Conservation (phyloP, 2,797 vertebrate species). For the Mormyrus hasselquistii region DNA sequence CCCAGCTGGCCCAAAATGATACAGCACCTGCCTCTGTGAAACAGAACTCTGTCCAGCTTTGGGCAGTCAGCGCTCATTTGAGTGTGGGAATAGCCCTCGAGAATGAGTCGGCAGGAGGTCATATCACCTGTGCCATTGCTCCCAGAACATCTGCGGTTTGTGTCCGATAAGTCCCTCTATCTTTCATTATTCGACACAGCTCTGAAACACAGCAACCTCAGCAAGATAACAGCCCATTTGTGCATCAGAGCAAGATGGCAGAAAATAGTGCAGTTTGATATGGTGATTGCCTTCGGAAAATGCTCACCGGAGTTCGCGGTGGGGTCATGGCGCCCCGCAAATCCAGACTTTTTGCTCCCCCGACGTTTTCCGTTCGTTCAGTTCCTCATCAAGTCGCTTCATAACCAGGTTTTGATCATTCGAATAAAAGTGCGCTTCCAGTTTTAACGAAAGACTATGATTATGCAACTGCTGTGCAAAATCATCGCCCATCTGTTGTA, state of each 20-base stretch:
- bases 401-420: neutral
- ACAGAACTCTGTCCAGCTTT: neutral
- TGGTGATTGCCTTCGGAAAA: neutral
- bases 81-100: neutral
- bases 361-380: neutral
- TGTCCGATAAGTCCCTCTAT: neutral
- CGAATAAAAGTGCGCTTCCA: neutral
- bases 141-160: neutral
- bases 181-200: neutral
- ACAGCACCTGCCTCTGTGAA: neutral
- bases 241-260: neutral
- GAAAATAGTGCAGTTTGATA: neutral
- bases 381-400: neutral
- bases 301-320: neutral
- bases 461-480: conserved; percentile 10
- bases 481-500: neutral
- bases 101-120: neutral
- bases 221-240: neutral
- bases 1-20: neutral
- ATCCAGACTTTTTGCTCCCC: neutral
- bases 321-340: neutral
- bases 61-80: neutral
- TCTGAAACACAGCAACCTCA: neutral
- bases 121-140: neutral
- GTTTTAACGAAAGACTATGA: conserved; percentile 6